A percentile compares a stretch with the other conserved stretches of the same genome.
Conservation (phyloP, 2,113 vertebrate species). For the Miniopterus natalensis region DNA sequence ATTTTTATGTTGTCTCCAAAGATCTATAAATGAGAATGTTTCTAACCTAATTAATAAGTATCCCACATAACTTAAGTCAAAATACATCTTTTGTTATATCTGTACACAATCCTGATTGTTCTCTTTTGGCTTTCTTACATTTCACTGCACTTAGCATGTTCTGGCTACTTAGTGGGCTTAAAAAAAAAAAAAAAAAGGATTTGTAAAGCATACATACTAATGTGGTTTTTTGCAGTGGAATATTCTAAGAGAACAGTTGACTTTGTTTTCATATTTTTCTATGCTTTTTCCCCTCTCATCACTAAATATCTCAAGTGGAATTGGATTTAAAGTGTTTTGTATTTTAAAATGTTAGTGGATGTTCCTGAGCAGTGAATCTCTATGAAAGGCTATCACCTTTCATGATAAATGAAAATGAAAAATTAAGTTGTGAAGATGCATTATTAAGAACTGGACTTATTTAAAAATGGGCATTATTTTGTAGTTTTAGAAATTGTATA, state of each 20-base stretch:
- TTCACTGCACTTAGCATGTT: slow-evolving; percentile 32
- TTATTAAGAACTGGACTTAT: slow-evolving; percentile 73
- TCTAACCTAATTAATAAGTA: slow-evolving; percentile 2
- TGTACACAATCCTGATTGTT: background rate
- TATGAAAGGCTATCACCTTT: slow-evolving; percentile 72
- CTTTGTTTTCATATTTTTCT: slow-evolving; percentile 75
- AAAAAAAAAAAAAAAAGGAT: slow-evolving; percentile 61
- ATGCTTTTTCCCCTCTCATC: slow-evolving; percentile 63
- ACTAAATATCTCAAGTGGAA: slow-evolving; percentile 78
- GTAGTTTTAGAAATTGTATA: slow-evolving; percentile 70
- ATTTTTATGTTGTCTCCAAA: background rate
- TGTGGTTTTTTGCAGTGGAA: slow-evolving; percentile 50
- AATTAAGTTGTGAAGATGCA: slow-evolving; percentile 65
- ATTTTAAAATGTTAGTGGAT: slow-evolving; percentile 83
- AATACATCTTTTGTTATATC: background rate
- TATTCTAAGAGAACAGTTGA: slow-evolving; percentile 73
- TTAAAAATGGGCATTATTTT: slow-evolving; percentile 76
- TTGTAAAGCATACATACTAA: slow-evolving; percentile 57
- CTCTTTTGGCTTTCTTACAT: background rate
- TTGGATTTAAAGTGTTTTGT: slow-evolving; percentile 82
- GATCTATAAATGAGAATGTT: slow-evolving; percentile 2
- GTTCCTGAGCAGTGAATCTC: slow-evolving; percentile 77
- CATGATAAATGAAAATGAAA: slow-evolving; percentile 74
- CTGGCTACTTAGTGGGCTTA: slow-evolving; percentile 61
- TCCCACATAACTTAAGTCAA: background rate